These are phyloP conservation scores for Perdita meconis DNA, from an alignment of 2,888 invertebrate species.

Conservation along the genomic window DNA sequence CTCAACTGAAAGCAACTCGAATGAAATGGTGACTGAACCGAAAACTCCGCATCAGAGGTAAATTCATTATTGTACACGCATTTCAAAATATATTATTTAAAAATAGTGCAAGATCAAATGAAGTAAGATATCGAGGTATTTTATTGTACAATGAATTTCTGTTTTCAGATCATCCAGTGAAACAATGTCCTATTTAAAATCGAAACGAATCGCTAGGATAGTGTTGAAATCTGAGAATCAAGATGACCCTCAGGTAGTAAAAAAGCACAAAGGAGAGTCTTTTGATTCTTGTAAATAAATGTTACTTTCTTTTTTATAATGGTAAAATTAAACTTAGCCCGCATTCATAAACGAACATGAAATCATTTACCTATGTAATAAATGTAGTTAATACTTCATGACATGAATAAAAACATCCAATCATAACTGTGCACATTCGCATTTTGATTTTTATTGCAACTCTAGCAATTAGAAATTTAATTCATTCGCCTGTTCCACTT, in stretches of 20 bases:
- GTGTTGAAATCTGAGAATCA: constrained; percentile 76
- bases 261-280: constrained; percentile 81
- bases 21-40: constrained; percentile 71
- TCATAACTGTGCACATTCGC: constrained; percentile 42
- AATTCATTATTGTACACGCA: constrained; percentile 1
- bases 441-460: constrained; percentile 6
- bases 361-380: constrained; percentile 80
- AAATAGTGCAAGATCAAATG: too few relatives aligned
- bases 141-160: constrained; percentile 30
- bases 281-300: constrained; percentile 83
- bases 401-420: constrained; percentile 79
- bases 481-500: neutral
- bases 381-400: constrained; percentile 83
- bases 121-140: too few relatives aligned
- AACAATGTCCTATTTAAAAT: constrained; percentile 78
- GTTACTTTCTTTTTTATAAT: constrained; percentile 75
- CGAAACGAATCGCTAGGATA: constrained; percentile 80
- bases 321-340: constrained; percentile 62
- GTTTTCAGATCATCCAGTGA: constrained; percentile 75
- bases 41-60: constrained; percentile 70
- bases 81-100: neutral
- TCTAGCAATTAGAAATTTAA: neutral
- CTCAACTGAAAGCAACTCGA: constrained; percentile 67
- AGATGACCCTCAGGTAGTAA: constrained; percentile 74
- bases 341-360: constrained; percentile 62